A percentile compares a stretch with the other conserved stretches of the same genome.
phyloP scores from a whole-genome alignment of 2,888 invertebrate genomes.

The Campoletis raptor region DNA sequence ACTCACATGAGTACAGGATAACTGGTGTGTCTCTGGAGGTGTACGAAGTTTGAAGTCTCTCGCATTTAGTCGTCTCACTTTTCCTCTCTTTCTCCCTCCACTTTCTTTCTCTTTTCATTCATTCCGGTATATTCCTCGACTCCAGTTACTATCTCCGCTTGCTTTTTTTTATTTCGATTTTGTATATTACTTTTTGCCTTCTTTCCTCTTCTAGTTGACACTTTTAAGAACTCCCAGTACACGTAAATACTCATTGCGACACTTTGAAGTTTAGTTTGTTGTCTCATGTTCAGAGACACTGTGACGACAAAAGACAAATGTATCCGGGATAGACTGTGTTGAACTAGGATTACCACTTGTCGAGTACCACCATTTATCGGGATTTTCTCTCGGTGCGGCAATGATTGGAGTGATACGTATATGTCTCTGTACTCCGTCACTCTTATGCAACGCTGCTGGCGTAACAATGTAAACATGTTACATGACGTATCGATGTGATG shows the following conservation, averaged over 20 bases:
- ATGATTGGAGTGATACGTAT: constrained; percentile 6
- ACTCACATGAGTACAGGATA: constrained; percentile 49
- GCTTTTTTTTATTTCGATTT: not conserved
- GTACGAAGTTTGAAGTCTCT: constrained; percentile 46
- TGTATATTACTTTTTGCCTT: not conserved
- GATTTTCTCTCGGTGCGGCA: constrained; percentile 18
- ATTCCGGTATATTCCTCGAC: not conserved
- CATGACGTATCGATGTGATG: constrained; percentile 11
- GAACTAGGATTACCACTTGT: constrained; percentile 53
- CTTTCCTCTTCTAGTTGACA: not conserved
- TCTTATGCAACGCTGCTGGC: constrained; percentile 30
- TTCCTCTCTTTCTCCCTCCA: not conserved
- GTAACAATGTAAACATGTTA: constrained; percentile 6
- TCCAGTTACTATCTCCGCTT: not conserved
- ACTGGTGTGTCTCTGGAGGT: constrained; percentile 7
- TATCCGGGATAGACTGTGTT: constrained; percentile 67
- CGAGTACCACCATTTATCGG: constrained; percentile 54
- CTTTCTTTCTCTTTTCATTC: not conserved
- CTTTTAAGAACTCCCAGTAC: constrained; percentile 1
- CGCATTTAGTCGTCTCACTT: not conserved
- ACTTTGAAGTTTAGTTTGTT: not conserved
- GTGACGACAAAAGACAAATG: not conserved
- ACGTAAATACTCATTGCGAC: constrained; percentile 1
- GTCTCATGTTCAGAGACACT: not conserved
- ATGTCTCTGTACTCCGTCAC: not conserved